Percentiles rank a stretch among this genome's conserved stretches.
These are phyloP conservation scores for Dipus sagitta DNA, from an alignment of 2,797 vertebrate genomes.

Conservation along the genomic window DNA sequence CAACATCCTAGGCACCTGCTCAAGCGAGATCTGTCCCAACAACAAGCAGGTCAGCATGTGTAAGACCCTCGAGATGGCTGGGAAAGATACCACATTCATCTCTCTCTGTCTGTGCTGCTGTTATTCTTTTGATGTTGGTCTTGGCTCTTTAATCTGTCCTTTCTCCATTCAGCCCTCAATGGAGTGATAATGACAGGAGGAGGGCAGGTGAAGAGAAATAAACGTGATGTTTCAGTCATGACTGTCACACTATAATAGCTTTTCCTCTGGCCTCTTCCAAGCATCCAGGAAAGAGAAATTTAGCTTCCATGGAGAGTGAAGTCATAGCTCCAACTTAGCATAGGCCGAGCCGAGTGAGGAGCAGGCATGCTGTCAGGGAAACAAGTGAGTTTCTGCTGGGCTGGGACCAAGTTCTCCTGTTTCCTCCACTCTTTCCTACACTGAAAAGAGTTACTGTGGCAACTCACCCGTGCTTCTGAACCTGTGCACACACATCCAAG, in stretches of 20 bases:
- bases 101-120: conserved; percentile 37
- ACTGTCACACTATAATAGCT: conserved; percentile 81
- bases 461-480: conserved; percentile 68
- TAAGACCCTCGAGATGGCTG: conserved; percentile 15
- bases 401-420: conserved; percentile 81
- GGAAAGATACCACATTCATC: conserved; percentile 37
- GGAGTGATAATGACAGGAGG: conserved; percentile 75
- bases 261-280: conserved; percentile 69
- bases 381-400: conserved; percentile 74
- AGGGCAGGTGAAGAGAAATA: conserved; percentile 82
- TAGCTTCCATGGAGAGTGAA: conserved; percentile 83
- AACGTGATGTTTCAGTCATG: conserved; percentile 77
- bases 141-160: conserved; percentile 67
- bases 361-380: conserved; percentile 64
- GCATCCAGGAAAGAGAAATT: conserved; percentile 80
- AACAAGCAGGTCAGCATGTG: conserved; percentile 40
- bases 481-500: conserved; percentile 40
- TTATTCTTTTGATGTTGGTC: conserved; percentile 70
- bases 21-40: neutral
- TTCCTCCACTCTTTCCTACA: conserved; percentile 77
- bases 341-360: conserved; percentile 76
- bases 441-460: conserved; percentile 70
- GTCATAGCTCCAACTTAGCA: conserved; percentile 81
- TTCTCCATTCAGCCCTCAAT: conserved; percentile 75
- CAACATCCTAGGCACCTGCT: neutral